Evolutionary conservation across 2,888 invertebrate species (phyloP).

Genomic region (Archips xylosteana): DNA sequence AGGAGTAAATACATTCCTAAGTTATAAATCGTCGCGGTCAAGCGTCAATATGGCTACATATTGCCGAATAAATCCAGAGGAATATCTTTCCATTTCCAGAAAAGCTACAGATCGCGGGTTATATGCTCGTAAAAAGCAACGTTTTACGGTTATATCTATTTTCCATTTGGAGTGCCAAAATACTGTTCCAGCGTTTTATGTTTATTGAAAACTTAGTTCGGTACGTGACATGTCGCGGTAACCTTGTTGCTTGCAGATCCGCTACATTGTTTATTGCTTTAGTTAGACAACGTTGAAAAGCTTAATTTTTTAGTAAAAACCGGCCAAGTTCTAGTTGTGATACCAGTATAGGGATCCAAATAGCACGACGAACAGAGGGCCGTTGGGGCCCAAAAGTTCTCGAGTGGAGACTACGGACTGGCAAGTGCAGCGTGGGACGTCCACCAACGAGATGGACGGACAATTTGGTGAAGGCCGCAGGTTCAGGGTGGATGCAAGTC

Average conservation of each 20-base stretch:
- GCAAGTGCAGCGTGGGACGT: too few relatives aligned
- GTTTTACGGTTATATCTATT: slow-evolving; percentile 41
- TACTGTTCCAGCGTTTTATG: slow-evolving; percentile 26
- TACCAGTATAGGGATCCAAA: too few relatives aligned
- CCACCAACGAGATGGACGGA: too few relatives aligned
- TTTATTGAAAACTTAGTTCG: slow-evolving; percentile 32
- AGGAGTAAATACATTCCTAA: not conserved
- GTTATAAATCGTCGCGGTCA: slow-evolving; percentile 31
- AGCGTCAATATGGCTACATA: slow-evolving; percentile 18
- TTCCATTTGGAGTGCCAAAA: slow-evolving; percentile 40
- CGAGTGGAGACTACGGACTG: too few relatives aligned
- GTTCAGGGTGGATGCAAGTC: too few relatives aligned
- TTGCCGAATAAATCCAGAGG: slow-evolving; percentile 20
- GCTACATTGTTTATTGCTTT: slow-evolving; percentile 7
- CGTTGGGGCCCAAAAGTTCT: too few relatives aligned
- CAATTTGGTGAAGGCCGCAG: too few relatives aligned
- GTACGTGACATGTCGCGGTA: slow-evolving; percentile 8
- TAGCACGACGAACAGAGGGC: too few relatives aligned
- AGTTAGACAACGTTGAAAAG: not conserved
- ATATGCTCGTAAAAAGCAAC: slow-evolving; percentile 34
- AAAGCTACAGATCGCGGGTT: slow-evolving; percentile 32
- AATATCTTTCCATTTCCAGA: slow-evolving; percentile 40
- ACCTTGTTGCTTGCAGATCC: slow-evolving; percentile 1
- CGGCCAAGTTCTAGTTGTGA: too few relatives aligned
- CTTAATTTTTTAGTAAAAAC: not conserved